Conservation (phyloP, 2,888 invertebrate genomes). For the Tenthredo scrophulariae region DNA sequence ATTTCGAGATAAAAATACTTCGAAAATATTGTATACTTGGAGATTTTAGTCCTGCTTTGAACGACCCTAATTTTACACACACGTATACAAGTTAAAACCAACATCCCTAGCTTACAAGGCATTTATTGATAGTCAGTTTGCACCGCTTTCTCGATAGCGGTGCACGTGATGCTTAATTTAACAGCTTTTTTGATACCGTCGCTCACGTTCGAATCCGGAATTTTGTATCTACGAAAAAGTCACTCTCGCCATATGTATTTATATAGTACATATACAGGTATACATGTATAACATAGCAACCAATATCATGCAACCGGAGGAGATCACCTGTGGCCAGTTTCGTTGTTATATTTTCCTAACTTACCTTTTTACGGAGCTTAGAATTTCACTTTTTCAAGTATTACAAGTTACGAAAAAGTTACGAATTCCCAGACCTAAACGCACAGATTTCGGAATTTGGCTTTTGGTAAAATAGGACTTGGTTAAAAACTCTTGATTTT, state of each 20-base stretch:
- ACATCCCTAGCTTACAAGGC: background rate
- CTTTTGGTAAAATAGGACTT: background rate
- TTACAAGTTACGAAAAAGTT: background rate
- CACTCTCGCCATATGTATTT: background rate
- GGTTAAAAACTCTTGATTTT: background rate
- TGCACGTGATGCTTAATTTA: slow-evolving; percentile 45
- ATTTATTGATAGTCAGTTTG: slow-evolving; percentile 21
- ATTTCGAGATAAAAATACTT: background rate
- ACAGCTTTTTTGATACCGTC: slow-evolving; percentile 25
- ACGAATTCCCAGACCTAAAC: background rate
- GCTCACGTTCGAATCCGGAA: slow-evolving; percentile 36
- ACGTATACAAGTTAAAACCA: background rate
- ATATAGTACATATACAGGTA: no score
- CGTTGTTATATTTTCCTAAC: background rate
- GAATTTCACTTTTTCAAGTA: background rate
- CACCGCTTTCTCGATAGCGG: slow-evolving; percentile 32
- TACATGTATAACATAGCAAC: background rate
- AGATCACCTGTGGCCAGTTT: slow-evolving; percentile 19
- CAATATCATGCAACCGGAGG: background rate
- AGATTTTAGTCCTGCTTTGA: background rate
- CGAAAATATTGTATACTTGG: background rate
- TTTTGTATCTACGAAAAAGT: slow-evolving; percentile 35
- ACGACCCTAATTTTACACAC: background rate
- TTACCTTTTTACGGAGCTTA: background rate
- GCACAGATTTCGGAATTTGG: background rate